These are phyloP conservation scores for Aporophyla lueneburgensis DNA, from an alignment of 2,888 invertebrate genomes.

Conservation along the genomic window DNA sequence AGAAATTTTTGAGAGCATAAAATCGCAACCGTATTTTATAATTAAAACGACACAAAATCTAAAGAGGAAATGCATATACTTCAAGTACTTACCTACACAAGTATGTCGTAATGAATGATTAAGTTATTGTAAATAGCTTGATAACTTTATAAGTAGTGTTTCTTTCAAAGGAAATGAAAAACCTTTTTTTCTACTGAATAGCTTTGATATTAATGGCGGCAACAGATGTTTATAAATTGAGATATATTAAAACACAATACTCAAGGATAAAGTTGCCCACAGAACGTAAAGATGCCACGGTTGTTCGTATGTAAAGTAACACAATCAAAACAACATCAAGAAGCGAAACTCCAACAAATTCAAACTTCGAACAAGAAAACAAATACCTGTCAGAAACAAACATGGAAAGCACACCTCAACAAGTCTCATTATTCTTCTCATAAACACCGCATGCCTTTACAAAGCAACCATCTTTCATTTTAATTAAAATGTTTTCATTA, in stretches of 20 bases:
- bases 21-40: not conserved
- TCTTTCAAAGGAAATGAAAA: not conserved
- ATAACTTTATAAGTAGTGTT: not conserved
- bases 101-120: not conserved
- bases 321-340: constrained; percentile 2
- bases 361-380: constrained; percentile 25
- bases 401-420: constrained; percentile 5
- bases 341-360: not conserved
- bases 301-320: not conserved
- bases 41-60: not conserved
- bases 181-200: too few species aligned
- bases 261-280: too few species aligned
- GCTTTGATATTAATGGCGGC: too few species aligned
- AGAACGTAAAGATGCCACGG: too few species aligned
- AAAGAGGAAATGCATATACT: not conserved
- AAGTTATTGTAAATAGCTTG: not conserved
- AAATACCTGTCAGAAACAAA: constrained; percentile 17
- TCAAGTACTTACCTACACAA: too few species aligned
- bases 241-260: too few species aligned
- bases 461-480: constrained; percentile 26
- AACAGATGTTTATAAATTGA: too few species aligned
- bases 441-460: constrained; percentile 17
- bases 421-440: constrained; percentile 18
- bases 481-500: constrained; percentile 52
- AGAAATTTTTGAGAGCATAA: not conserved